phyloP scores from a whole-genome alignment of 2,888 invertebrate genomes.

The Phyllotreta cruciferae region DNA sequence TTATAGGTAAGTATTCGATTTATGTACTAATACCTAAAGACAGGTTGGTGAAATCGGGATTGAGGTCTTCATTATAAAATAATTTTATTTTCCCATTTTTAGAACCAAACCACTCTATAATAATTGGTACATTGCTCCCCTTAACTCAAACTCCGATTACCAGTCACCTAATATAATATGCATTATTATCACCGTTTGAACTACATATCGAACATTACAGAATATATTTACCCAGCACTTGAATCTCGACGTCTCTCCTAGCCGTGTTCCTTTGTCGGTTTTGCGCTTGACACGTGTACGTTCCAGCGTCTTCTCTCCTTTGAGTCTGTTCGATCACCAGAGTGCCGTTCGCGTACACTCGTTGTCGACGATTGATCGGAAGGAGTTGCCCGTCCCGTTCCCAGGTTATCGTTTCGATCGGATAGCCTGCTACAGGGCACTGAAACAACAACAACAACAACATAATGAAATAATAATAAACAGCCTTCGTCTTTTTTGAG shows the following conservation, averaged over 20 bases:
- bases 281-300: conserved; percentile 88
- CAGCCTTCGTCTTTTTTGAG: no score
- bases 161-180: not conserved
- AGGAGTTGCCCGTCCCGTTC: conserved; percentile 88
- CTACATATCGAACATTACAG: conserved; percentile 38
- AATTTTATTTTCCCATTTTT: no score
- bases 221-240: conserved; percentile 68
- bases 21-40: no score
- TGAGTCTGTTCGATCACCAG: conserved; percentile 86
- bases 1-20: no score
- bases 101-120: no score
- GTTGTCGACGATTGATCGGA: conserved; percentile 87
- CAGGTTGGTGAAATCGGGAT: no score
- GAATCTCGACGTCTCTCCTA: conserved; percentile 76
- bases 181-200: no score
- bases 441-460: conserved; percentile 14
- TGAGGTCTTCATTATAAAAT: no score
- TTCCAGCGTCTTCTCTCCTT: conserved; percentile 83
- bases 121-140: not conserved
- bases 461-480: no score
- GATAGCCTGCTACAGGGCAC: conserved; percentile 90
- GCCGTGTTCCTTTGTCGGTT: conserved; percentile 84
- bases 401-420: conserved; percentile 88
- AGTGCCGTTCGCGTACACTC: conserved; percentile 86
- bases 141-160: not conserved